Evolutionary conservation across 2,888 invertebrate genomes (phyloP), one percentile per base, ranked within the genome.

Genomic region (Athalia circularis): DNA sequence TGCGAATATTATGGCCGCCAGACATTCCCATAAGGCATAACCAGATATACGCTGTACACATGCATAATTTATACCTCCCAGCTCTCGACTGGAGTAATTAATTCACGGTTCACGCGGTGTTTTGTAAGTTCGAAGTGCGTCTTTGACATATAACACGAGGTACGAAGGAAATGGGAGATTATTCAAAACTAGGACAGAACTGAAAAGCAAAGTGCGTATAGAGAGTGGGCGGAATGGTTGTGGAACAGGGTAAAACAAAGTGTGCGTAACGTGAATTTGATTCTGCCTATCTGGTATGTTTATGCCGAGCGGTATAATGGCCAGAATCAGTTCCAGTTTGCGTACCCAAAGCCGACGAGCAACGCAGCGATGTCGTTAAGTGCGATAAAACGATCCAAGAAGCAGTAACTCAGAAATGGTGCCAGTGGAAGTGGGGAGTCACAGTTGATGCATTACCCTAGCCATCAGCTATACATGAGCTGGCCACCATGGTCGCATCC

Each of bases 371-470:
- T 82, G 77, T 85, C 82, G 85, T 85, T 83, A 84, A 84, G 82
- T 82, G 84, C 82, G 85, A 85, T 84, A 84, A 85, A 87, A 83
- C 83, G 83, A 85, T 86, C 84, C 83, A 65, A 82, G 65, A 80
- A 79, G 81, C 83, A 84, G 83, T 87, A 85, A 85, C 84, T 86
- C 84, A 83, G 81, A 65, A 76, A 79, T 65, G 80, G 77, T 77
- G 80, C 29, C 29, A 29, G 77, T 80, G 79, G 80, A 67, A 81
- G 79, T 81, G 80, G 80, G 64, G 59, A 75, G 50, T 62, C 75
- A 59, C 72, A 50, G 61, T 75, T 75, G 86, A 88, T 87, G 84
- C 85, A 87, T 86, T 82, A 82, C 84, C 29, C 29, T 29, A 29
- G 29, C 29, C 29, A 29, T 52, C 47, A 45, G 61, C 29, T 50